Evolutionary conservation across 2,113 vertebrate species (phyloP), one percentile per base, ranked within the genome.

Genomic region (Echinops telfairi): DNA sequence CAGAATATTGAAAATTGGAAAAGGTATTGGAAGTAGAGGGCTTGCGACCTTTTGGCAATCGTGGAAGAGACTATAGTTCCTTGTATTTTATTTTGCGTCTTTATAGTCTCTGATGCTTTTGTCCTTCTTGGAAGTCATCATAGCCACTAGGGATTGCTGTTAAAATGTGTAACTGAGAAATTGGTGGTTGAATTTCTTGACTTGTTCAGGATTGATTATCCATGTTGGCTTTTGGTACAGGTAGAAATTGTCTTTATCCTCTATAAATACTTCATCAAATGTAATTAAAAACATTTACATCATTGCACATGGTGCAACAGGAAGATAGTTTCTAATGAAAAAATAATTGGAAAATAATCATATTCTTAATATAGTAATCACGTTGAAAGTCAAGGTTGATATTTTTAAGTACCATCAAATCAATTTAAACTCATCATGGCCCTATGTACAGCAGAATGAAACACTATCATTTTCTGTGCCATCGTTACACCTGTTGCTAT

Each of bases 351-450:
- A 82, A 62, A 91, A 68, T 76, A 70, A 60, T 77, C 36, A 71
- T 58, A 9, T 1, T 64, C 7, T 94, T 70, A 68, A 62, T 10
- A 79, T 60, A 29, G 47, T 4, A 38, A 33, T 16, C 81, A 92
- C 88, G 66, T 15, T 93, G n/a, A 71, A 29, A 92, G 14, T 84
- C 29, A 43, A 70, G n/a, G 68, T 15, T n/a, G 68, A n/a, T 70
- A 23, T 53, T 53, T 53, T 64, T 64, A 64, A 9, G 20, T 27
- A 9, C 23, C 23, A 23, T 27, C 62, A 64, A 64, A 23, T 27
- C 23, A 64, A 25, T 64, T 23, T 9, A 22, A 64, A 25, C 62
- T 64, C 62, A 64, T 64, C 27, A 23, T 64, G 6, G 27, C 62
- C 7, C 62, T 25, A 25, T 25, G 62, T 64, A 23, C 20, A 23